Percentiles rank a stretch among this genome's conserved stretches.
phyloP scores from a whole-genome alignment of 2,888 invertebrate species.

The Litoditis marina region DNA sequence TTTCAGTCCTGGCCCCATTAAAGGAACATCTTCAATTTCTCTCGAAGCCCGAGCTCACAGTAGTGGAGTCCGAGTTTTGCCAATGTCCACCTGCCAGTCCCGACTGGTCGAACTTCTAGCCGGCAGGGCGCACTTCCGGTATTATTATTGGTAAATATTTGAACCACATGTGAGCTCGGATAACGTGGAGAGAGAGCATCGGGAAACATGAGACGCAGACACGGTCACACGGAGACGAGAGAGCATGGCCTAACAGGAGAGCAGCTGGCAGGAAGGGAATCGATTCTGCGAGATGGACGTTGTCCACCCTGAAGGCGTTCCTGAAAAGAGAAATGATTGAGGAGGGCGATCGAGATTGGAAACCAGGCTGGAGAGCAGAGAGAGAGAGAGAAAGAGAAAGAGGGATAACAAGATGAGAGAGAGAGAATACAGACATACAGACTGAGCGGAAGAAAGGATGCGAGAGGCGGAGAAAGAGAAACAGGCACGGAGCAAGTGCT shows the following conservation, averaged over 20 bases:
- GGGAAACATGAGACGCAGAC: too few relatives aligned
- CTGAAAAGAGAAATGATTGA: neutral
- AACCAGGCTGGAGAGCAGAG: neutral
- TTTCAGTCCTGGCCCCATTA: too few relatives aligned
- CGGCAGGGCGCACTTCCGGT: too few relatives aligned
- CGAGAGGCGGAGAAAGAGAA: conserved; percentile 1
- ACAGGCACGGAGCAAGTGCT: neutral
- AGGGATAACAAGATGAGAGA: neutral
- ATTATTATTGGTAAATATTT: too few relatives aligned
- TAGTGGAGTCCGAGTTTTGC: neutral
- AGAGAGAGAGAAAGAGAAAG: neutral
- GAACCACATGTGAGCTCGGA: too few relatives aligned
- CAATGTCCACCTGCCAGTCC: neutral
- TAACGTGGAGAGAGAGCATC: too few relatives aligned
- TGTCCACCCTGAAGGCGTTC: too few relatives aligned
- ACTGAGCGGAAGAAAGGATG: neutral
- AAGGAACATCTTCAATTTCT: too few relatives aligned
- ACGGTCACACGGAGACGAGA: neutral
- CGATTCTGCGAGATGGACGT: too few relatives aligned
- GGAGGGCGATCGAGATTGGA: neutral
- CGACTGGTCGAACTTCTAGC: too few relatives aligned
- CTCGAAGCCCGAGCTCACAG: too few relatives aligned
- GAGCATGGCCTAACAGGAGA: neutral
- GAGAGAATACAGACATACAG: neutral
- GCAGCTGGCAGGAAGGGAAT: neutral